Evolutionary conservation across 2,888 invertebrate species (phyloP), one percentile per base, ranked within the genome.

Genomic region (Tenthredo livida): DNA sequence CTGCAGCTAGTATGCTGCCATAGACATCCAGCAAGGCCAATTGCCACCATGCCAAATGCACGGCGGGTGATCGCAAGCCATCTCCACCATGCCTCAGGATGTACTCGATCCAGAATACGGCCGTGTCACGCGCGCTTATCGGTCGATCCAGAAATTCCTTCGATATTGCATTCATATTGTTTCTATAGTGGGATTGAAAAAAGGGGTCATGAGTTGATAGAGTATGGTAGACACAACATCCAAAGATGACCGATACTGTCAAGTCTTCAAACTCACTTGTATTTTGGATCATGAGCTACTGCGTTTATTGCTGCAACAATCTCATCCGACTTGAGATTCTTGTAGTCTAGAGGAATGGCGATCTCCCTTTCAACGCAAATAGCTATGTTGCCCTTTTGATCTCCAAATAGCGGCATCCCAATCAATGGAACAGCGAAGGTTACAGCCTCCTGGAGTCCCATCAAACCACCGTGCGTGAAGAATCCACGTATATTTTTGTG

Each of bases 381-480:
- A 25, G 85, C 58, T 0, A 91, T 84, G 65, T 92, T 92, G 1
- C 73, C 17, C 4, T 10, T 6, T 43, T 93, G 92, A 87, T 93
- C 92, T 0, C 89, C 91, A 73, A 91, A 92, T 0, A 93, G 84
- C 0, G 92, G 92, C 37, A 92, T 86, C 1, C 90, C 91, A 1
- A 93, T 85, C 89, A 92, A 87, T 0, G 92, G 92, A 0, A 93
- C 89, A 2, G 87, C 91, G 37, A 80, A 87, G 33, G 88, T 86
- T 12, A 92, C 72, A 7, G 93, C 88, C 86, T 93, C 93, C 47
- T 88, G 88, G 4, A 89, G 88, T 4, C 92, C 88, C 90, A 91
- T 88, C 0, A 91, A 73, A 33, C 93, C 92, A 9, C 92, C 92
- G 33, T 92, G 92, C 3, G 92, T 91, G 2, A 92, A 87, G 78